Conservation (phyloP, 2,113 vertebrate genomes). For the Epinephelus cyanopodus region DNA sequence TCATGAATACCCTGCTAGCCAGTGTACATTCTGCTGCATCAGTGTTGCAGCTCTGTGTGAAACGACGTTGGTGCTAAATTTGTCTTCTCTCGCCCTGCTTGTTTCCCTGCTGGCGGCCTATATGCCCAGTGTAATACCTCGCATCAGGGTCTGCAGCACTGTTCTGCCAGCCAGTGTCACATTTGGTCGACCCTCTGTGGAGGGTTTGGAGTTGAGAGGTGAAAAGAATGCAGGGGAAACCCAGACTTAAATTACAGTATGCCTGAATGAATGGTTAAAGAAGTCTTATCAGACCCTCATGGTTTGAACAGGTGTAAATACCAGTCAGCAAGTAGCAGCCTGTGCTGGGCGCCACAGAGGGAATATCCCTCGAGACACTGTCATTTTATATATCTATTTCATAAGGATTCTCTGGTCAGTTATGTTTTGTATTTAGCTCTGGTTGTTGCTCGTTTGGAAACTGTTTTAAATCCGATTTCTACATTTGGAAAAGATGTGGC, state of each 20-base stretch:
- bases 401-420: background rate
- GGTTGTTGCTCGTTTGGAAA: background rate
- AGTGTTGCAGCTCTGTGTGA: conserved; percentile 27
- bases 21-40: conserved; percentile 23
- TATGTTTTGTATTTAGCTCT: background rate
- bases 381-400: background rate
- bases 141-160: conserved; percentile 5
- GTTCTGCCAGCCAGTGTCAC: conserved; percentile 4
- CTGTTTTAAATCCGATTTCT: no score
- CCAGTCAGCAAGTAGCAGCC: conserved; percentile 6
- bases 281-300: background rate
- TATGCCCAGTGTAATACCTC: background rate
- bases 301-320: conserved; percentile 37
- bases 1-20: background rate
- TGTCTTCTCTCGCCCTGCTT: conserved; percentile 21
- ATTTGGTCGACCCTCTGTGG: conserved; percentile 10
- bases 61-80: conserved; percentile 14
- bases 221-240: conserved; percentile 32
- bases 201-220: conserved; percentile 17
- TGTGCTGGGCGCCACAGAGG: background rate
- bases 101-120: background rate
- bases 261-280: conserved; percentile 1
- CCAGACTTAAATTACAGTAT: conserved; percentile 8
- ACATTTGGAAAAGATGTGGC: no score
- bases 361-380: background rate